Evolutionary conservation across 2,888 invertebrate genomes (phyloP).

Genomic region (Heteropelma amictum): DNA sequence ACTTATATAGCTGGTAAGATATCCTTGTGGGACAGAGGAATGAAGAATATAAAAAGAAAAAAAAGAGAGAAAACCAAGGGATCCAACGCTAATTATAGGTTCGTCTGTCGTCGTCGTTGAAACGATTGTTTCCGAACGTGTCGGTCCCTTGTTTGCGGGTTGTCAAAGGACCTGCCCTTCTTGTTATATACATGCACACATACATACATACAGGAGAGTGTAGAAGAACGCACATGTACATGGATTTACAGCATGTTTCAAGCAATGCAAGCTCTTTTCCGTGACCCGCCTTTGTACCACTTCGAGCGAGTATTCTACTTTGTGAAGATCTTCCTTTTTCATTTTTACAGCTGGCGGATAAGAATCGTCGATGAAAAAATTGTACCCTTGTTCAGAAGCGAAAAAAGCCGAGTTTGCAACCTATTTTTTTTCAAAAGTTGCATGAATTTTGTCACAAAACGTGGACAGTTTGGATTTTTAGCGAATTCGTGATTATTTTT

Average conservation of each 20-base stretch:
- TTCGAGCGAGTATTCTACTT: constrained; percentile 11
- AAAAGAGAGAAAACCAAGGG: constrained; percentile 56
- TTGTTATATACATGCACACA: not conserved
- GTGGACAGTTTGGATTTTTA: no score
- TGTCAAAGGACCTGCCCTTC: constrained; percentile 65
- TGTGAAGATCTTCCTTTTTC: constrained; percentile 9
- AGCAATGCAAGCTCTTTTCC: not conserved
- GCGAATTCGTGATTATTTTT: not conserved
- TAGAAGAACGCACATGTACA: no score
- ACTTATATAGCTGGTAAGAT: constrained; percentile 63
- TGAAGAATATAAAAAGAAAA: not conserved
- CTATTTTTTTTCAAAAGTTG: not conserved
- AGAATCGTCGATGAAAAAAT: constrained; percentile 6
- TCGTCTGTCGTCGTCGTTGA: constrained; percentile 63
- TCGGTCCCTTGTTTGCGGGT: constrained; percentile 73
- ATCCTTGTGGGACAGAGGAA: constrained; percentile 23
- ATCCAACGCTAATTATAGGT: constrained; percentile 73
- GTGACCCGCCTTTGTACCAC: constrained; percentile 21
- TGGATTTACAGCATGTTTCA: not conserved
- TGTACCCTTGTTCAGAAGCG: not conserved
- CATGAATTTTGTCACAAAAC: no score
- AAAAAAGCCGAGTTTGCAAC: not conserved
- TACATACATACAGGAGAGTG: no score
- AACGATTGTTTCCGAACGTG: constrained; percentile 70
- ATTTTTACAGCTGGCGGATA: constrained; percentile 18